Conservation (phyloP, 1,140 invertebrate species). For the Glossosoma conforme region DNA sequence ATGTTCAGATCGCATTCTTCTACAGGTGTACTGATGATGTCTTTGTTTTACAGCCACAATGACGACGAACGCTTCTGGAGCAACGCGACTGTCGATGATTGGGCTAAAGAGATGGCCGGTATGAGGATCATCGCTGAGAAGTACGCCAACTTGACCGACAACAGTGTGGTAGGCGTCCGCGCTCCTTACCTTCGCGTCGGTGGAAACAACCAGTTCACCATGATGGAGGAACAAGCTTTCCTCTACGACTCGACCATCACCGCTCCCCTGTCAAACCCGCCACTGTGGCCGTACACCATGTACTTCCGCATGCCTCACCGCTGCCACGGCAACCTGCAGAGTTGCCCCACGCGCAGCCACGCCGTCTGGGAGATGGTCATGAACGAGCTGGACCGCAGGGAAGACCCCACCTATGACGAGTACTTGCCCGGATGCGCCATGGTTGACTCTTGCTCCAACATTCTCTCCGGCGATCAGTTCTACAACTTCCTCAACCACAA, state of each 20-base stretch:
- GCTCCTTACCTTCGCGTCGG: slow-evolving; percentile 90
- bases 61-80: slow-evolving; percentile 93
- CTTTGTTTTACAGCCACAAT: slow-evolving; percentile 69
- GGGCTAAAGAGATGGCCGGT: slow-evolving; percentile 95
- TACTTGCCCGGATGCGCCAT: slow-evolving; percentile 91
- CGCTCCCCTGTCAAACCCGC: slow-evolving; percentile 84
- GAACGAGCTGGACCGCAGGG: slow-evolving; percentile 89
- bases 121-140: slow-evolving; percentile 91
- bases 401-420: slow-evolving; percentile 87
- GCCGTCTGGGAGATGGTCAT: slow-evolving; percentile 98
- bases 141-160: slow-evolving; percentile 88
- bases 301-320: slow-evolving; percentile 95
- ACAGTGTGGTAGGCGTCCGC: slow-evolving; percentile 89
- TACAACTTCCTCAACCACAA: slow-evolving; percentile 96
- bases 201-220: slow-evolving; percentile 94
- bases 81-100: slow-evolving; percentile 86
- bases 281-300: slow-evolving; percentile 96
- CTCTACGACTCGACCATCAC: slow-evolving; percentile 94
- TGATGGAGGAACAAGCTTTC: slow-evolving; percentile 97
- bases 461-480: slow-evolving; percentile 88
- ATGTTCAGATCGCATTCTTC: too few relatives aligned
- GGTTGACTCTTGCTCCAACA: slow-evolving; percentile 95
- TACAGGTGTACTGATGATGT: too few relatives aligned
- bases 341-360: slow-evolving; percentile 86
- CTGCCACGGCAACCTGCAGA: slow-evolving; percentile 90